These are phyloP conservation scores for Champsocephalus esox DNA, from an alignment of 2,797 vertebrate genomes.

Conservation along the genomic window DNA sequence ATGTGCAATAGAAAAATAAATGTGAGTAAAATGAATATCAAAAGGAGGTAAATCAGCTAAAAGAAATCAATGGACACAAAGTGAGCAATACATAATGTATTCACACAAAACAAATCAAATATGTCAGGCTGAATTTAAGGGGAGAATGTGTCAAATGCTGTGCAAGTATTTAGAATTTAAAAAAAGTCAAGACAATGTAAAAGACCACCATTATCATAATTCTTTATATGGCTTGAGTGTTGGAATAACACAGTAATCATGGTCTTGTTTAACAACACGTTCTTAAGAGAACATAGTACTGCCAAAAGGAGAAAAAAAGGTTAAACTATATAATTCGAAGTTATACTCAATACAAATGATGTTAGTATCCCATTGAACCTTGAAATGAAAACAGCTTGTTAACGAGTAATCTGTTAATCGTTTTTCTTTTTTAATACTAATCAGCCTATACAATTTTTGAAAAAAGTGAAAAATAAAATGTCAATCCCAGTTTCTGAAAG, in stretches of 20 bases:
- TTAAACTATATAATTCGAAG: neutral
- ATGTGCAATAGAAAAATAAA: neutral
- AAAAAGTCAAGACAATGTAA: neutral
- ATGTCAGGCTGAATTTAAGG: neutral
- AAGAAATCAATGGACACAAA: conserved; percentile 8
- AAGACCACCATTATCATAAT: neutral
- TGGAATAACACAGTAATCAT: neutral
- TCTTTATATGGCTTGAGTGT: neutral
- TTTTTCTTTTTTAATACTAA: no score
- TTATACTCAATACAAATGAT: neutral
- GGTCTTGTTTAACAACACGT: neutral
- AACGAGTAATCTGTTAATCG: no score
- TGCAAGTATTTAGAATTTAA: neutral
- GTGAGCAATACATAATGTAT: neutral
- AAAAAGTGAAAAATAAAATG: no score
- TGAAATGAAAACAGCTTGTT: neutral
- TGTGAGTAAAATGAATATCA: neutral
- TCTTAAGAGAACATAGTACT: neutral
- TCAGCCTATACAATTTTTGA: no score
- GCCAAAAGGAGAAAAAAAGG: neutral
- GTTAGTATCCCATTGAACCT: neutral
- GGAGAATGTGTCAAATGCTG: no score
- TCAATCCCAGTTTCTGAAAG: no score
- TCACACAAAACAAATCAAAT: neutral
- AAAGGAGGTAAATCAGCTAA: conserved; percentile 10